Conservation (phyloP, 2,888 invertebrate species). For the Bugula neritina region DNA sequence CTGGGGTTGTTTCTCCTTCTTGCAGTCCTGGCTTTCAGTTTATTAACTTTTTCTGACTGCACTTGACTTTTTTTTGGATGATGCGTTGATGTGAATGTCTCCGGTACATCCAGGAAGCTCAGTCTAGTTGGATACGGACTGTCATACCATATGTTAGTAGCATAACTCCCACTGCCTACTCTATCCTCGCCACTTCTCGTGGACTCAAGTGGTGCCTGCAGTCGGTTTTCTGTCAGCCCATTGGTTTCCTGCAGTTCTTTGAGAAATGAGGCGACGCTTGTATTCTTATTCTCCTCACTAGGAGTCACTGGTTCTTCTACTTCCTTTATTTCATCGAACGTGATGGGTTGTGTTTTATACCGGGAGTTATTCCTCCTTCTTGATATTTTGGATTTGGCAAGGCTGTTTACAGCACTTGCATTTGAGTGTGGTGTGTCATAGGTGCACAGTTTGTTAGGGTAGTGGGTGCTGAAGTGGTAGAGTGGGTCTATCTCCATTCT, state of each 20-base stretch:
- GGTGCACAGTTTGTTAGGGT: neutral
- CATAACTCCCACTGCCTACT: neutral
- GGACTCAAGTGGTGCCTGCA: neutral
- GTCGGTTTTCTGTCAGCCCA: neutral
- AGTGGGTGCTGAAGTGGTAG: conserved; percentile 23
- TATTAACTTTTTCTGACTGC: neutral
- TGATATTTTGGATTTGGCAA: conserved; percentile 35
- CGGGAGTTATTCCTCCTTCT: conserved; percentile 53
- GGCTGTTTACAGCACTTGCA: neutral
- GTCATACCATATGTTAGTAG: neutral
- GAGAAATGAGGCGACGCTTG: neutral
- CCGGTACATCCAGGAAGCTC: conserved; percentile 20
- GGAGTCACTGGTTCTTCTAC: conserved; percentile 60
- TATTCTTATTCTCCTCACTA: neutral
- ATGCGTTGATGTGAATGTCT: neutral
- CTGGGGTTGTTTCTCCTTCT: conserved; percentile 53
- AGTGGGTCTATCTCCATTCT: conserved; percentile 2
- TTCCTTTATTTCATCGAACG: conserved; percentile 68
- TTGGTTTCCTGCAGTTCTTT: neutral
- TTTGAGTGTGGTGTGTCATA: neutral
- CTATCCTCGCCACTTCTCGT: neutral
- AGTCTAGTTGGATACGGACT: conserved; percentile 16
- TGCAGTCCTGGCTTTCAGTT: conserved; percentile 40
- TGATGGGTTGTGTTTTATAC: conserved; percentile 63
- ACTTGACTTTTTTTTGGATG: neutral